phyloP scores from a whole-genome alignment of 2,797 vertebrate genomes.

The Zenarchopterus dispar region DNA sequence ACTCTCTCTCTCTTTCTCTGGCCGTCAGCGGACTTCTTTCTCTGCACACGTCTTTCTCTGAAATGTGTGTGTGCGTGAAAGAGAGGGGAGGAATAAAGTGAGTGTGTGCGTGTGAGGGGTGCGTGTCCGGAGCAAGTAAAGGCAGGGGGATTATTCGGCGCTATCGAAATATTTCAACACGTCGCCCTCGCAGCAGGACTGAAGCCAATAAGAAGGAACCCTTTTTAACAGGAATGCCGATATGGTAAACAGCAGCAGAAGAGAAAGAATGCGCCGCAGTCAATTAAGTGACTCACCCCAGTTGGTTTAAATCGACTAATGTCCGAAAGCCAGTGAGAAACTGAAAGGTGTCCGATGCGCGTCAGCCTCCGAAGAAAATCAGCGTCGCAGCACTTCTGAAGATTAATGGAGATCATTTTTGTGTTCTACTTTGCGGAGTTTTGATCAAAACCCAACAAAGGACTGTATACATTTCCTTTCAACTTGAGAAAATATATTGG shows the following conservation, averaged over 20 bases:
- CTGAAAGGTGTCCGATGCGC: slow-evolving; percentile 64
- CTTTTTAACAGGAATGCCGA: slow-evolving; percentile 82
- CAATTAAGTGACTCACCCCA: slow-evolving; percentile 75
- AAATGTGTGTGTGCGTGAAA: slow-evolving; percentile 80
- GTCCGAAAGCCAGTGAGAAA: slow-evolving; percentile 62
- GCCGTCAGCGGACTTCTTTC: slow-evolving; percentile 83
- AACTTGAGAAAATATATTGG: slow-evolving; percentile 67
- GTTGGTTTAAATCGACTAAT: slow-evolving; percentile 73
- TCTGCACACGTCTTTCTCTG: slow-evolving; percentile 76
- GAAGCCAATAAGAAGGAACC: slow-evolving; percentile 75
- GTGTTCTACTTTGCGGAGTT: slow-evolving; percentile 54
- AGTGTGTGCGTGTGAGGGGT: slow-evolving; percentile 70
- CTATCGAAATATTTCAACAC: slow-evolving; percentile 82
- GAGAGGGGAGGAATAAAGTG: slow-evolving; percentile 74
- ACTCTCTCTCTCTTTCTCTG: slow-evolving; percentile 60
- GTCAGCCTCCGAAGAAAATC: slow-evolving; percentile 61
- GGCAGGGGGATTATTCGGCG: slow-evolving; percentile 82
- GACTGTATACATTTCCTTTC: slow-evolving; percentile 25
- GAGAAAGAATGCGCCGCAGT: slow-evolving; percentile 70
- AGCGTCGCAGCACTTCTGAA: slow-evolving; percentile 57
- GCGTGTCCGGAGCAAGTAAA: slow-evolving; percentile 78
- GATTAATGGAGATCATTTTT: slow-evolving; percentile 72
- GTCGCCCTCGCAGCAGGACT: slow-evolving; percentile 74
- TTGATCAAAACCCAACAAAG: slow-evolving; percentile 48
- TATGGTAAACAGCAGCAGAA: slow-evolving; percentile 70